Conservation (phyloP, 2,113 vertebrate genomes). For the Tinamus guttatus region DNA sequence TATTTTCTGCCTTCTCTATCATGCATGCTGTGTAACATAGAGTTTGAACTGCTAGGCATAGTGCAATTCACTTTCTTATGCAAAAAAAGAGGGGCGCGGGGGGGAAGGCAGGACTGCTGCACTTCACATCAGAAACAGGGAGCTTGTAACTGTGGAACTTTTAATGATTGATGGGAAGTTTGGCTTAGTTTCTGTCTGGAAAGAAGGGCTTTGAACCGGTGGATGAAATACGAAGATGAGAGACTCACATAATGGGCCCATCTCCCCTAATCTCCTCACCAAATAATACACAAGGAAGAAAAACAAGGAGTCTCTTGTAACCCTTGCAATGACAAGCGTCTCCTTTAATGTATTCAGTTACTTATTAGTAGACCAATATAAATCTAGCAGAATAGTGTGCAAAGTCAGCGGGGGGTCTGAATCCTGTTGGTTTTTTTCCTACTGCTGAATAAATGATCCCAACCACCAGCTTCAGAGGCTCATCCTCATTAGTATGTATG, state of each 20-base stretch:
- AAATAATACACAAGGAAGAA: slow-evolving; percentile 52
- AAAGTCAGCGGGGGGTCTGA: slow-evolving; percentile 71
- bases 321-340: slow-evolving; percentile 38
- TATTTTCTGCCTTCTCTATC: slow-evolving; percentile 46
- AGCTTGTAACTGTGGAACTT: slow-evolving; percentile 59
- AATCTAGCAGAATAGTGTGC: slow-evolving; percentile 76
- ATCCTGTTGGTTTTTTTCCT: slow-evolving; percentile 71
- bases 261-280: slow-evolving; percentile 50
- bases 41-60: slow-evolving; percentile 44
- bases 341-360: slow-evolving; percentile 75
- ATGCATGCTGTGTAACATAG: background rate
- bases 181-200: slow-evolving; percentile 64
- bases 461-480: slow-evolving; percentile 37
- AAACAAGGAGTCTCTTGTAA: slow-evolving; percentile 66
- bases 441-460: slow-evolving; percentile 72
- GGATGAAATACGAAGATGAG: slow-evolving; percentile 31
- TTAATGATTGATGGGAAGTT: slow-evolving; percentile 71
- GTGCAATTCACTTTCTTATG: slow-evolving; percentile 31
- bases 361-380: slow-evolving; percentile 77
- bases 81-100: slow-evolving; percentile 15
- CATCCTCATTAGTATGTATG: slow-evolving; percentile 77
- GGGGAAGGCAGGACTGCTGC: background rate
- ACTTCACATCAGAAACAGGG: slow-evolving; percentile 48
- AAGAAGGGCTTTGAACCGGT: slow-evolving; percentile 61
- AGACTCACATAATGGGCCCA: slow-evolving; percentile 27